Percentiles rank a stretch among this genome's conserved stretches.
Evolutionary conservation across 2,888 invertebrate species (phyloP).

Genomic region (Steinernema carpocapsae): DNA sequence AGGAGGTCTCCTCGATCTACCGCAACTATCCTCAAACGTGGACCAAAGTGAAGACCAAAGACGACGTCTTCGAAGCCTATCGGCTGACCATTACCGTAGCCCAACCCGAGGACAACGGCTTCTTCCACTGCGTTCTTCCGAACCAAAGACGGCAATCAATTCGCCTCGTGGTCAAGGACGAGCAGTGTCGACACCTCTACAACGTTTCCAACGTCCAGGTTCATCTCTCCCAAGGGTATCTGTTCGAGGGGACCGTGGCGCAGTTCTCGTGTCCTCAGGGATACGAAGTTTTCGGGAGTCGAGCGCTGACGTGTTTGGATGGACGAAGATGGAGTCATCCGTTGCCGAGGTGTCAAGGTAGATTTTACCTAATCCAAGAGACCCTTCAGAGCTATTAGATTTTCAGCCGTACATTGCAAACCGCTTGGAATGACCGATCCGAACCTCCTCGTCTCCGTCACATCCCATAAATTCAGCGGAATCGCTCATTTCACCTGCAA

Average conservation of each 20-base stretch:
- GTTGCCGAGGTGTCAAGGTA: constrained; percentile 40
- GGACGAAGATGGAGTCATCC: constrained; percentile 28
- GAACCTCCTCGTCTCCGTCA: constrained; percentile 53
- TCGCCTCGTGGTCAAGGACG: constrained; percentile 57
- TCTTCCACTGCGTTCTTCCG: constrained; percentile 84
- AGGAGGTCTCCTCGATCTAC: constrained; percentile 66
- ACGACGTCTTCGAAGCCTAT: constrained; percentile 27
- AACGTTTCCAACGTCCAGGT: constrained; percentile 46
- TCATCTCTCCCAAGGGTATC: constrained; percentile 46
- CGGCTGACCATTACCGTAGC: constrained; percentile 80
- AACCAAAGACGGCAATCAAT: constrained; percentile 75
- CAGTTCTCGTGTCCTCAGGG: constrained; percentile 65
- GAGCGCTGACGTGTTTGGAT: constrained; percentile 27
- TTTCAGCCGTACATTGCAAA: constrained; percentile 62
- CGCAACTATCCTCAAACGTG: constrained; percentile 65
- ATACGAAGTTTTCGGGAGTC: constrained; percentile 46
- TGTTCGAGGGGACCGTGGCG: constrained; percentile 59
- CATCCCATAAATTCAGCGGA: constrained; percentile 70
- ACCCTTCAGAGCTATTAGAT: background rate
- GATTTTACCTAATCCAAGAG: background rate
- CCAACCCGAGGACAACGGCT: constrained; percentile 82
- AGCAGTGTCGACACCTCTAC: constrained; percentile 54
- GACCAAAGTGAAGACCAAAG: constrained; percentile 47
- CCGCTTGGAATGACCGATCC: constrained; percentile 56
- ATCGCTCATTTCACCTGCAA: constrained; percentile 76